Base-by-base conservation (phyloP, 1,140 invertebrate genomes). In the Brachionus manjavacas region DNA sequence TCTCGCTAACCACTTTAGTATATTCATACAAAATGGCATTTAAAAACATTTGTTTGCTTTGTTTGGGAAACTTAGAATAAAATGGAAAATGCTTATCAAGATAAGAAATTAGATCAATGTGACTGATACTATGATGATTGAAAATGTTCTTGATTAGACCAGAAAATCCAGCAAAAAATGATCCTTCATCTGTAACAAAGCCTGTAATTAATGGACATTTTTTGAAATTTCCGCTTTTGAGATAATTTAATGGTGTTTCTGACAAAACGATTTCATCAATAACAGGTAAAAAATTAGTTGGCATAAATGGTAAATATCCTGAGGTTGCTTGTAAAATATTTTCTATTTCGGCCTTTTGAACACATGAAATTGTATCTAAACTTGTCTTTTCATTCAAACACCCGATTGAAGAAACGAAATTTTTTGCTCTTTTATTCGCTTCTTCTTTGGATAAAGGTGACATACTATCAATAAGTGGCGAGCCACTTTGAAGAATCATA, bases 161-260 rank as follows among this genome's bases (percentile, higher is more conserved):
- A 41, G n/a, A 31, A 76, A 68, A 84, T 23, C 14, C 85, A 55
- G 31, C 64, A 46, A 85, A 85, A 20, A 35, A 43, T 12, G 41
- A 39, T 39, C 95, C 95, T 89, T 99, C 96, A 88, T 99, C 95
- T 0, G 93, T 93, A 88, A 97, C 97, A 52, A 94, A 95, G 7
- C 96, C 96, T 91, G 96, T 93, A 20, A 99, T 90, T 84, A 98
- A 93, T 86, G 94, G 95, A n/a, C 94, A 95, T 88, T 95, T 95
- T 89, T 98, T 98, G 90, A 97, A 98, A 87, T 95, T 94, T 80
- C 93, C 92, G 46, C 92, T 93, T 52, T 31, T 25, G 7, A 76
- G 25, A 28, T 52, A 41, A 23, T 74, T 23, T 7, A 46, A 14
- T 8, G 68, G 64, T 0, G 60, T 20, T 35, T 83, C 31, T 12